Base-by-base conservation (phyloP, 2,113 vertebrate genomes). In the Peromyscus leucopus region DNA sequence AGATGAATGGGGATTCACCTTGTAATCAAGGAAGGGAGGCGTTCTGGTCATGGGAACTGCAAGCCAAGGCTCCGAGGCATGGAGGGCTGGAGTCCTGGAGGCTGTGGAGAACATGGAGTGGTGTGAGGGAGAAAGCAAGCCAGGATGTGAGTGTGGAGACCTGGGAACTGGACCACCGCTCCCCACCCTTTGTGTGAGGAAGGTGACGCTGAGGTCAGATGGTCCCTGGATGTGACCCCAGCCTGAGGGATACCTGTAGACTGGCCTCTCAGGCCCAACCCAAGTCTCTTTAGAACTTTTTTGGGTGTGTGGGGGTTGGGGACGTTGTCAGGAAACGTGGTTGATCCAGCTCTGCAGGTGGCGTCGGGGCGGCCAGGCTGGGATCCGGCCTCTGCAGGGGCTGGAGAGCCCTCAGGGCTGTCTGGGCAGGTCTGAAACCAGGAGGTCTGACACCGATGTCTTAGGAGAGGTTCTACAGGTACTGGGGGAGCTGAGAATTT, bases 1-100 rank as follows among this genome's bases (percentile, higher is more conserved):
- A 96, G 95, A 95, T 93, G 95, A 95, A 92, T 95, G 85, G 79
- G 82, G 89, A 72, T 24, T 94, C 78, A 55, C 96, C 97, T 97
- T 97, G 78, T 97, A 82, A 98, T 97, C 96, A 76, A 46, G 91
- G 63, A 39, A 36, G 51, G 87, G 69, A 82, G 91, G 95, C 2
- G 2, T 39, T 46, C 28, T 17, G 33, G 57, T 39, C 42, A 8
- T 97, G 97, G 94, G 96, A 97, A 96, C 46, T 0, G 19, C 61
- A 2, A 39, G 33, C 7, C 7, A 46, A 92, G 97, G 80, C 90
- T 46, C 55, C 1, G 1, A 46, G 74, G 83, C 31, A 0, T 0
- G 22, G 91, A 57, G 69, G 67, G 21, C 36, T 2, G 22, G 57
- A 46, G 42, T 5, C 7, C 72, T 55, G 59, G 74, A 75, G 67